Evolutionary conservation across 2,888 invertebrate genomes (phyloP).

Genomic region (Dolomedes plantarius): DNA sequence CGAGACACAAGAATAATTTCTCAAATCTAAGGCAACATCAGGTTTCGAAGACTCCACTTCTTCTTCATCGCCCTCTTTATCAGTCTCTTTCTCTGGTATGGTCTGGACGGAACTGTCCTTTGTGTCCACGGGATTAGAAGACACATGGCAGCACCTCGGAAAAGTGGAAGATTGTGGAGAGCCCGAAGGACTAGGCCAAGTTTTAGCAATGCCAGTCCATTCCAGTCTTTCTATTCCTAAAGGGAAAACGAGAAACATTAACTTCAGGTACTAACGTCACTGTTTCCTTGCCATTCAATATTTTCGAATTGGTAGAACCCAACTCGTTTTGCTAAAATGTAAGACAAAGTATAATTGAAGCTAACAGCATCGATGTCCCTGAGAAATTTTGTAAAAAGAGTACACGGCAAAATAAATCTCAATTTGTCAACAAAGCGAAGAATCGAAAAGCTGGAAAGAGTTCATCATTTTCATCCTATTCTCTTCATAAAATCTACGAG

Average conservation of each 20-base stretch:
- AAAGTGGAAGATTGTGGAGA: conserved; percentile 26
- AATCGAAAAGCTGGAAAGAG: too few species aligned
- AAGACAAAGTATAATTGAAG: too few species aligned
- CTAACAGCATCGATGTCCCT: too few species aligned
- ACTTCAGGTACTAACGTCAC: not conserved
- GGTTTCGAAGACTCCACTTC: not conserved
- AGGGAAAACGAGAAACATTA: not conserved
- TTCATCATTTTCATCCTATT: too few species aligned
- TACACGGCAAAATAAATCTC: too few species aligned
- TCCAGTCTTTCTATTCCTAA: conserved; percentile 82
- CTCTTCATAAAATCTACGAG: too few species aligned
- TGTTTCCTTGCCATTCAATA: too few species aligned
- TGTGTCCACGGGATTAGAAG: conserved; percentile 50
- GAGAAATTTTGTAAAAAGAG: too few species aligned
- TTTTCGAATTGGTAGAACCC: too few species aligned
- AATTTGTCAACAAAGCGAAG: too few species aligned
- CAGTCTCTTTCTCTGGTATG: conserved; percentile 58
- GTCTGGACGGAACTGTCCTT: conserved; percentile 73
- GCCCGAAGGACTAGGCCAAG: conserved; percentile 16
- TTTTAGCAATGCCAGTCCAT: conserved; percentile 78
- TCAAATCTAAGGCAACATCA: not conserved
- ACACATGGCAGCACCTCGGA: conserved; percentile 63
- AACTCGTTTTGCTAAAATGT: too few species aligned
- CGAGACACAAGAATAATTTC: conserved; percentile 9
- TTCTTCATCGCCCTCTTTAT: not conserved